Conservation (phyloP, 1,140 invertebrate species). For the Solen grandis region DNA sequence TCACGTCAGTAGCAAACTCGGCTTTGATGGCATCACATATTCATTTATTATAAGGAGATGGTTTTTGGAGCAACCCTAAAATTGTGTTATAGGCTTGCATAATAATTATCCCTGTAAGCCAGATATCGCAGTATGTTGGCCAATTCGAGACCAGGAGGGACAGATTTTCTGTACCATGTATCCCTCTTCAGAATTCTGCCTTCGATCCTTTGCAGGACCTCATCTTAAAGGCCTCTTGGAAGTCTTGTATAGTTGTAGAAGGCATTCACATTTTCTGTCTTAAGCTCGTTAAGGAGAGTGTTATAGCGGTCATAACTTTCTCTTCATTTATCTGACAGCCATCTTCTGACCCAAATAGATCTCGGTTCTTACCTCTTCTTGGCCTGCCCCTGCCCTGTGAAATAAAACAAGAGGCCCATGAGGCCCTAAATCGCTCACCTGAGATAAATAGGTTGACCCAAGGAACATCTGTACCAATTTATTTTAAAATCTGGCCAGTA, state of each 20-base stretch:
- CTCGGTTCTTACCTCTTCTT: background rate
- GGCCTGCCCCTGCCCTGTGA: background rate
- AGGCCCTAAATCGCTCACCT: too few relatives aligned
- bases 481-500: too few relatives aligned
- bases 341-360: constrained; percentile 35
- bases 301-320: constrained; percentile 4
- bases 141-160: constrained; percentile 49
- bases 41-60: constrained; percentile 30
- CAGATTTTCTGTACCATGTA: constrained; percentile 35
- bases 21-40: constrained; percentile 29
- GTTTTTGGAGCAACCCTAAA: constrained; percentile 47
- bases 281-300: constrained; percentile 1
- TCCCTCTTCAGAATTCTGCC: constrained; percentile 25
- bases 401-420: too few relatives aligned
- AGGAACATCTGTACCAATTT: too few relatives aligned
- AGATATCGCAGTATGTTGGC: constrained; percentile 43
- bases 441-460: too few relatives aligned
- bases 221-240: constrained; percentile 43
- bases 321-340: constrained; percentile 19
- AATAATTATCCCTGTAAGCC: constrained; percentile 43
- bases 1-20: constrained; percentile 47
- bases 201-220: constrained; percentile 43
- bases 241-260: constrained; percentile 49
- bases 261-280: constrained; percentile 17
- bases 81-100: constrained; percentile 44